Percentiles rank a stretch among this genome's conserved stretches.
These are phyloP conservation scores for Coremacera marginata DNA, from an alignment of 2,888 invertebrate species.

Conservation along the genomic window DNA sequence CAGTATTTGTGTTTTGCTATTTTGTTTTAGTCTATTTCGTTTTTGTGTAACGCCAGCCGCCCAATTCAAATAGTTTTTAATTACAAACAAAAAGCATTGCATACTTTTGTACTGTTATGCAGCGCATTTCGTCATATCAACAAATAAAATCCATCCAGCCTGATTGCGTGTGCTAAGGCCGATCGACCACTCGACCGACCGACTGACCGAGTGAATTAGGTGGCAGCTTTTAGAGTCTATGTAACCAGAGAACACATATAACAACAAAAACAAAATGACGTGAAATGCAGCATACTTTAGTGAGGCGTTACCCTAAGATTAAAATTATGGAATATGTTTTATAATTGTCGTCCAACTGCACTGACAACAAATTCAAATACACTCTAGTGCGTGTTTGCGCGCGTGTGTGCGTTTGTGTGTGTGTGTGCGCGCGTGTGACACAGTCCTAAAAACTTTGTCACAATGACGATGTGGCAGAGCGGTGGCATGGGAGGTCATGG, in stretches of 20 bases:
- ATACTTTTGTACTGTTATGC: conserved; percentile 45
- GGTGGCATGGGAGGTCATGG: conserved; percentile 82
- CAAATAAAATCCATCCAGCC: conserved; percentile 40
- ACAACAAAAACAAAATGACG: not conserved
- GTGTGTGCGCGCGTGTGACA: conserved; percentile 21
- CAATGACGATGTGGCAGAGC: conserved; percentile 83
- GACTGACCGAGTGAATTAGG: not conserved
- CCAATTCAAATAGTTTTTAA: conserved; percentile 50
- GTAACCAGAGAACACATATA: not conserved
- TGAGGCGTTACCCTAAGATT: too few species aligned
- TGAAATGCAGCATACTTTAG: not conserved
- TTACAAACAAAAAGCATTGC: conserved; percentile 32
- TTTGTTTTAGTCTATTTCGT: conserved; percentile 7
- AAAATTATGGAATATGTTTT: too few species aligned
- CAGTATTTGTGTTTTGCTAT: not conserved
- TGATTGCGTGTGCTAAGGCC: conserved; percentile 9
- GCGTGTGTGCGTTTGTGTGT: conserved; percentile 1
- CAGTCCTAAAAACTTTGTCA: conserved; percentile 58
- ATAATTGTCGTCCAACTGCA: not conserved
- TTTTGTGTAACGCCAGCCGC: conserved; percentile 64
- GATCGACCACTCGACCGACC: not conserved
- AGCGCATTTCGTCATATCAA: conserved; percentile 32
- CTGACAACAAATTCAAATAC: not conserved
- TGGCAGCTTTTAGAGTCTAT: too few species aligned
- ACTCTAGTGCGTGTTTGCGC: not conserved